Conservation (phyloP, 2,113 vertebrate species). For the Rhynchopsitta pachyrhyncha region DNA sequence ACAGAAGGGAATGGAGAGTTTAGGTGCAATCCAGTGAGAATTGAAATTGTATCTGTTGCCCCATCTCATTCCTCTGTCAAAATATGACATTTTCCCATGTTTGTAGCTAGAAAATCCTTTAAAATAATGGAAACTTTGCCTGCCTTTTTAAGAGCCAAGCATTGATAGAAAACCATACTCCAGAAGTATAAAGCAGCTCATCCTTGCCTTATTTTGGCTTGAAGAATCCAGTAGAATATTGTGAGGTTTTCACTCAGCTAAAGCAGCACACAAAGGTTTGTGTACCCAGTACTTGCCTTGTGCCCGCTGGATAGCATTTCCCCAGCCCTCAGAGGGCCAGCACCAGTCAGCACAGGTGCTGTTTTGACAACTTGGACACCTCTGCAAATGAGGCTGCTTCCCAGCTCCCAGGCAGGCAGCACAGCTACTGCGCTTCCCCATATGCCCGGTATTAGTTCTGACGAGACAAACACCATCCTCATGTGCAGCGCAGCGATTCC, state of each 20-base stretch:
- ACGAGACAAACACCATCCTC: not conserved
- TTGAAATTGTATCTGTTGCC: not conserved
- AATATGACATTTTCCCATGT: not conserved
- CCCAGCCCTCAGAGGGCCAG: constrained; percentile 31
- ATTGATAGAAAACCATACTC: not conserved
- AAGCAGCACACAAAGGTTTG: constrained; percentile 4
- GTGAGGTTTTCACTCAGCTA: not conserved
- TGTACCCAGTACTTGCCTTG: not conserved
- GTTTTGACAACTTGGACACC: constrained; percentile 64
- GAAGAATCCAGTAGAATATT: not conserved
- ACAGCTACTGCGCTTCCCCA: not conserved
- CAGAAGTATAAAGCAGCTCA: not conserved
- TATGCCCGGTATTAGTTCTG: constrained; percentile 18
- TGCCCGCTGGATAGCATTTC: not conserved
- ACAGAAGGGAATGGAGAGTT: not conserved
- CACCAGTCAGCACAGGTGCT: constrained; percentile 62
- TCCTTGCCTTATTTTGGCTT: not conserved
- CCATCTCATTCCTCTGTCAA: not conserved
- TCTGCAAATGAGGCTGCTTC: constrained; percentile 58
- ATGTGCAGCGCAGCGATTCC: rapidly evolving
- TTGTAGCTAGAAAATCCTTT: not conserved
- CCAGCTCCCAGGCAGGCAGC: constrained; percentile 17
- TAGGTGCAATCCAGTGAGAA: not conserved
- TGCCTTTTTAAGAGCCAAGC: not conserved
- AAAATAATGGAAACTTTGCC: not conserved